Evolutionary conservation across 2,888 invertebrate genomes (phyloP).

Genomic region (Harmothoe impar): DNA sequence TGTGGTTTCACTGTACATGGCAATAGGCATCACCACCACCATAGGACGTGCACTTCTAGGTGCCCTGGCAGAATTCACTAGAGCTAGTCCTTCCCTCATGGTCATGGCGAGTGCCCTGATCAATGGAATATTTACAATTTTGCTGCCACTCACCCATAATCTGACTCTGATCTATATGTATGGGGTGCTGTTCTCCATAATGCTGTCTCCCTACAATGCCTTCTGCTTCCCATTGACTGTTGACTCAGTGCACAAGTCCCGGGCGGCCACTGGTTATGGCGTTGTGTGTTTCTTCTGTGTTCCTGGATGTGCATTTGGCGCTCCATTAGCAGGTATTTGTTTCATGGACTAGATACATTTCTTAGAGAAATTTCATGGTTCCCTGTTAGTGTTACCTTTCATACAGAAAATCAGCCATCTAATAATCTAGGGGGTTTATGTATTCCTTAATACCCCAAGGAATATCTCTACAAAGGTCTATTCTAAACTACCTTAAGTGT

Average conservation of each 20-base stretch:
- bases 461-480: too few species aligned
- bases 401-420: too few species aligned
- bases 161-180: slow-evolving; percentile 11
- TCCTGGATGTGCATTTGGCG: neutral
- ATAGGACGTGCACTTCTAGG: neutral
- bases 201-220: slow-evolving; percentile 18
- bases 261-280: neutral
- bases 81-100: neutral
- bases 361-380: too few species aligned
- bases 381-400: too few species aligned
- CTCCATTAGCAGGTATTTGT: slow-evolving; percentile 19
- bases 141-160: neutral
- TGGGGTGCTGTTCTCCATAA: neutral
- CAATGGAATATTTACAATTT: neutral
- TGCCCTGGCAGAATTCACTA: neutral
- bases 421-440: too few species aligned
- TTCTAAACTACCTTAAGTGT: too few species aligned
- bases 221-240: neutral
- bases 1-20: slow-evolving; percentile 10
- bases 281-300: slow-evolving; percentile 30
- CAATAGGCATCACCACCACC: neutral
- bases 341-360: too few species aligned
- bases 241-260: neutral
- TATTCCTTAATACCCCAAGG: too few species aligned
- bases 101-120: neutral